A percentile compares a stretch with the other conserved stretches of the same genome.
Evolutionary conservation across 2,113 vertebrate genomes (phyloP).

Genomic region (Glaucidium brasilianum): DNA sequence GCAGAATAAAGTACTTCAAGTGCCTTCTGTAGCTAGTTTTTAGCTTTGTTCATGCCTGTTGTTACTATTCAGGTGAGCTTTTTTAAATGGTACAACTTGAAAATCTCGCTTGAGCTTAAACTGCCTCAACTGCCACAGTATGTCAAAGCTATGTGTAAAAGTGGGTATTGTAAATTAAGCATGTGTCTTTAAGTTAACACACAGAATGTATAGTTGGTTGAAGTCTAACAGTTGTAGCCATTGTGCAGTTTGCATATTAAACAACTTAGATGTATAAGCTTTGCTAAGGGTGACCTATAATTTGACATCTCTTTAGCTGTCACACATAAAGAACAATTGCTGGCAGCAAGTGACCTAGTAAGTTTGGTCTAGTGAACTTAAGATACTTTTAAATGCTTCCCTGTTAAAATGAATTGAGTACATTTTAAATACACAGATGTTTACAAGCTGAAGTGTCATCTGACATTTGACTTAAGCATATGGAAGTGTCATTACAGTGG

Average conservation of each 20-base stretch:
- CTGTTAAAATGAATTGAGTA: conserved; percentile 37
- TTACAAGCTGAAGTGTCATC: conserved; percentile 63
- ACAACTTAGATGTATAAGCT: conserved; percentile 41
- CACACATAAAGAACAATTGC: conserved; percentile 41
- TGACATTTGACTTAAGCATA: conserved; percentile 46
- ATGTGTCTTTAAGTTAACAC: conserved; percentile 49
- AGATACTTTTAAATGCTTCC: conserved; percentile 50
- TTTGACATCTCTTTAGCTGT: conserved; percentile 57
- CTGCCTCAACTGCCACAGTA: conserved; percentile 59
- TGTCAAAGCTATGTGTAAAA: conserved; percentile 45
- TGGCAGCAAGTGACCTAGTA: conserved; percentile 49
- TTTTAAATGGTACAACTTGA: conserved; percentile 35
- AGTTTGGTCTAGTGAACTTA: conserved; percentile 43
- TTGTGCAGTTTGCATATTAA: conserved; percentile 51
- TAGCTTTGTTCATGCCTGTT: conserved; percentile 73
- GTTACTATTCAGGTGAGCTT: conserved; percentile 71
- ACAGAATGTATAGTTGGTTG: conserved; percentile 49
- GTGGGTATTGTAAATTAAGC: conserved; percentile 52
- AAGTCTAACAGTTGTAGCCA: conserved; percentile 52
- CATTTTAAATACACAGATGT: conserved; percentile 63
- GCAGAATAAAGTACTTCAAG: conserved; percentile 81
- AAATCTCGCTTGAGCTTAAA: conserved; percentile 64
- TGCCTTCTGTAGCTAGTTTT: conserved; percentile 75
- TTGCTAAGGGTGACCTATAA: conserved; percentile 28
- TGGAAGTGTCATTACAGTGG: conserved; percentile 43